phyloP scores from a whole-genome alignment of 1,140 invertebrate genomes.

The Penaeus vannamei region DNA sequence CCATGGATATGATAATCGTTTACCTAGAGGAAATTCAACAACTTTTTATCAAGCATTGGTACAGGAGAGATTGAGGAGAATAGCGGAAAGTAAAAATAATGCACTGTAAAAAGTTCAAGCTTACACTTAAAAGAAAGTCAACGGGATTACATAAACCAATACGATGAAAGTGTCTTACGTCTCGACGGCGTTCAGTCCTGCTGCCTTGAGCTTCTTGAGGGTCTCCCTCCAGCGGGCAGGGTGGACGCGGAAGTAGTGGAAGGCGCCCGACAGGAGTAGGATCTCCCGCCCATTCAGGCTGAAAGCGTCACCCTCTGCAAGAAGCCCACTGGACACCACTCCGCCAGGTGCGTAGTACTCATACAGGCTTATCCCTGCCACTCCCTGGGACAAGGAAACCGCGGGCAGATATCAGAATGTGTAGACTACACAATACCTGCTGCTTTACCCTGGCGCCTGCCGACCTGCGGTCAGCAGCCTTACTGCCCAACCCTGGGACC shows the following conservation, averaged over 20 bases:
- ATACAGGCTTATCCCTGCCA: slow-evolving; percentile 53
- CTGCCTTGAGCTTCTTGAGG: slow-evolving; percentile 74
- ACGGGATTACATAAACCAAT: no score
- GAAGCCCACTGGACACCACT: slow-evolving; percentile 55
- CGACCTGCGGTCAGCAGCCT: no score
- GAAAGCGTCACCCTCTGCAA: slow-evolving; percentile 68
- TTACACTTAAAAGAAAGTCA: no score
- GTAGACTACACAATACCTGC: no score
- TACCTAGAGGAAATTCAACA: no score
- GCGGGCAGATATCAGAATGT: not conserved
- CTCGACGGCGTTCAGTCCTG: slow-evolving; percentile 75
- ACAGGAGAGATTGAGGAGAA: no score
- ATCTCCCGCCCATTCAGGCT: slow-evolving; percentile 71
- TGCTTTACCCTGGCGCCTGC: no score
- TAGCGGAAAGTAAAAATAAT: no score
- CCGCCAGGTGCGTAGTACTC: slow-evolving; percentile 64
- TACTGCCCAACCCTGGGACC: no score
- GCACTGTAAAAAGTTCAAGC: no score
- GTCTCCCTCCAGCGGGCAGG: slow-evolving; percentile 74
- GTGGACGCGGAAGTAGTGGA: slow-evolving; percentile 76
- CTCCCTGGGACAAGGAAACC: not conserved
- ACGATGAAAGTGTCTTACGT: slow-evolving; percentile 69
- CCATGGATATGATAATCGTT: no score
- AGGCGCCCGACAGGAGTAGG: slow-evolving; percentile 72
- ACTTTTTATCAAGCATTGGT: no score